Conservation (phyloP, 2,888 invertebrate genomes). For the Drosophila vallismaia region DNA sequence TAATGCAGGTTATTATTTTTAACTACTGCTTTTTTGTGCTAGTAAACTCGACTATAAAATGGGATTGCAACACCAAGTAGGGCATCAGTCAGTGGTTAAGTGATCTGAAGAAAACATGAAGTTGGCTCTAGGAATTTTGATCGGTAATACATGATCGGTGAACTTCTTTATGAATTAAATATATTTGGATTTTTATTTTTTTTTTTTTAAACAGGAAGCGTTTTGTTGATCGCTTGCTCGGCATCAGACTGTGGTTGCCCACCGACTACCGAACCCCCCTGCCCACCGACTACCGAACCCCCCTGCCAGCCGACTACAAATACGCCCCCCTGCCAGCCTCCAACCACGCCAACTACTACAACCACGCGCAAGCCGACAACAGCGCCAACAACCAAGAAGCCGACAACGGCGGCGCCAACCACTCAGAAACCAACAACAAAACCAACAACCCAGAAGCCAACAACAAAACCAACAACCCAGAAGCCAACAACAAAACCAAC, state of each 20-base stretch:
- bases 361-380: background rate
- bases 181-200: background rate
- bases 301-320: too few relatives aligned
- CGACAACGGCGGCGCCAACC: background rate
- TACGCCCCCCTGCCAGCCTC: background rate
- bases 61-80: slow-evolving; percentile 7
- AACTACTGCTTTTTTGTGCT: slow-evolving; percentile 7
- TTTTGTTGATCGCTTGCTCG: slow-evolving; percentile 13
- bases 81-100: slow-evolving; percentile 19
- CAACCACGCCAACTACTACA: background rate
- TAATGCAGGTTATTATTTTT: slow-evolving; percentile 8
- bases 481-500: slow-evolving; percentile 2
- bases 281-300: background rate
- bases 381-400: background rate
- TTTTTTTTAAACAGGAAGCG: slow-evolving; percentile 3
- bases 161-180: too few relatives aligned
- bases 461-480: background rate
- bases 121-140: slow-evolving; percentile 2
- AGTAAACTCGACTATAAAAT: slow-evolving; percentile 10
- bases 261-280: background rate
- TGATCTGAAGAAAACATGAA: slow-evolving; percentile 13
- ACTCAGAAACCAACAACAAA: background rate
- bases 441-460: too few relatives aligned
- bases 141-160: slow-evolving; percentile 11
- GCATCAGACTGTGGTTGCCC: background rate